Evolutionary conservation across 2,797 vertebrate genomes (phyloP).

Genomic region (Sebastiscus tertius): DNA sequence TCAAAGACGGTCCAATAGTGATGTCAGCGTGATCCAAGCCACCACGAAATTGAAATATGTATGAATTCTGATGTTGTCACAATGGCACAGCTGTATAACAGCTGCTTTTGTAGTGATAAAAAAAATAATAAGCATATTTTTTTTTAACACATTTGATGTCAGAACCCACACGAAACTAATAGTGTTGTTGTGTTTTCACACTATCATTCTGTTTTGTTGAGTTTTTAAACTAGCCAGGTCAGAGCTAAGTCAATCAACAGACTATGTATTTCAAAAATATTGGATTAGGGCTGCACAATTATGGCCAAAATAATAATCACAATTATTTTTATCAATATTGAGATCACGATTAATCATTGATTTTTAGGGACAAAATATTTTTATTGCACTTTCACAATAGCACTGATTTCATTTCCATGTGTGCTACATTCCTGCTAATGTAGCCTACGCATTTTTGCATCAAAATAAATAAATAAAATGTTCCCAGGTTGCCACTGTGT

Average conservation of each 20-base stretch:
- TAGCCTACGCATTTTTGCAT: too few relatives aligned
- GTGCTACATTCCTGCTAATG: too few relatives aligned
- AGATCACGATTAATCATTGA: too few relatives aligned
- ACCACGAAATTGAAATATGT: background rate
- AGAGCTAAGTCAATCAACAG: background rate
- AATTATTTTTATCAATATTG: rapidly evolving
- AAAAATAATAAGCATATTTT: background rate
- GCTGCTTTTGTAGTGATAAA: background rate
- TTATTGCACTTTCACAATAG: too few relatives aligned
- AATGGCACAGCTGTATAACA: background rate
- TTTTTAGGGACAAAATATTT: too few relatives aligned
- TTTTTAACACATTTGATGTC: background rate
- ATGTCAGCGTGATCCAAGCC: background rate
- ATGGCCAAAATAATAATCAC: too few relatives aligned
- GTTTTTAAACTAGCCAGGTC: background rate
- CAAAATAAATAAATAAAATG: too few relatives aligned
- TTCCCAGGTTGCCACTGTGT: too few relatives aligned
- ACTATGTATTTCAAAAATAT: background rate
- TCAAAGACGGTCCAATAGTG: background rate
- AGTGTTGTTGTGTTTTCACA: background rate
- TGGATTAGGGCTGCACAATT: background rate
- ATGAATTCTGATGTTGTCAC: background rate
- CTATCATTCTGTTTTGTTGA: background rate
- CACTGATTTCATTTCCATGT: too few relatives aligned
- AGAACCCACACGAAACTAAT: background rate